These are phyloP conservation scores for Cotesia chilonis DNA, from an alignment of 1,140 invertebrate genomes.

Conservation along the genomic window DNA sequence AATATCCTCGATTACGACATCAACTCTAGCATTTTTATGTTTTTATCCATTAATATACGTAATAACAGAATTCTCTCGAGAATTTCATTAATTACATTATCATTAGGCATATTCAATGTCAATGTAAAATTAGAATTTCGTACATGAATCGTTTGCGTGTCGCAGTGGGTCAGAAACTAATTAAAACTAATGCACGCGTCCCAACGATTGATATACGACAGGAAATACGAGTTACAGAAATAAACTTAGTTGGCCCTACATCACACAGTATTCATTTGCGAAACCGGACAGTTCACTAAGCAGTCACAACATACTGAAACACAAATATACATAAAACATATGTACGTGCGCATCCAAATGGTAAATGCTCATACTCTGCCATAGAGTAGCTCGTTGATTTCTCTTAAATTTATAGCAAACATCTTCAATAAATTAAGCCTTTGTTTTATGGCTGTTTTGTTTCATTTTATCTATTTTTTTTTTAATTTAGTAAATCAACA, in stretches of 20 bases:
- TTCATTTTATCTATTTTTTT: background rate
- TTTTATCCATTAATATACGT: too few species aligned
- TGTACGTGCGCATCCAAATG: background rate
- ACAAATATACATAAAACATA: slow-evolving; percentile 6
- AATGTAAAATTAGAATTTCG: slow-evolving; percentile 24
- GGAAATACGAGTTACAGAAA: slow-evolving; percentile 43
- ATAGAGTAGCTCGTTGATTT: background rate
- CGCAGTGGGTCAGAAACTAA: slow-evolving; percentile 40
- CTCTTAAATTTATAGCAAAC: background rate
- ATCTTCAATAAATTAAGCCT: background rate
- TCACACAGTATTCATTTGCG: slow-evolving; percentile 28
- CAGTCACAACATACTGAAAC: background rate
- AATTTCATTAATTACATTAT: slow-evolving; percentile 12
- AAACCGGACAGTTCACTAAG: slow-evolving; percentile 24
- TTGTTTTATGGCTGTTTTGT: background rate
- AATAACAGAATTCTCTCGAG: background rate
- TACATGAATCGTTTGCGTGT: slow-evolving; percentile 7
- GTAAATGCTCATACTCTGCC: background rate
- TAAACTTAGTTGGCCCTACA: slow-evolving; percentile 38
- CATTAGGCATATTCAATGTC: slow-evolving; percentile 3
- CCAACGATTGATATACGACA: slow-evolving; percentile 43
- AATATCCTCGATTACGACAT: too few species aligned
- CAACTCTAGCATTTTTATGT: background rate
- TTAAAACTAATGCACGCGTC: slow-evolving; percentile 45
- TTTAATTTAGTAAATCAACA: background rate